Evolutionary conservation across 2,797 vertebrate genomes (phyloP).

Genomic region (Remorina albescens): DNA sequence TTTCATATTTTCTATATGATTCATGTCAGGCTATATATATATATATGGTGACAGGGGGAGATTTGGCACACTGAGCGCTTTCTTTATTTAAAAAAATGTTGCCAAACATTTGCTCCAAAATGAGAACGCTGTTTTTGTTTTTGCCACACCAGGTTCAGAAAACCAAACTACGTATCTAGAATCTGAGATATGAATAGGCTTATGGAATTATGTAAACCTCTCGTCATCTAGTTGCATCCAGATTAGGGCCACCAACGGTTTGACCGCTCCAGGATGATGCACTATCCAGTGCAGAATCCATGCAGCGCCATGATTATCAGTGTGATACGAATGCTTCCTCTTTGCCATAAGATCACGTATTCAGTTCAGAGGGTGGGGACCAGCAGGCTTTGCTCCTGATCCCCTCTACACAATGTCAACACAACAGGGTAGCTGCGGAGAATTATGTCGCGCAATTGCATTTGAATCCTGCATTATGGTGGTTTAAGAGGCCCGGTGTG

Average conservation of each 20-base stretch:
- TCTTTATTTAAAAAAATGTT: too few species aligned
- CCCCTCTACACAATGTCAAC: constrained; percentile 62
- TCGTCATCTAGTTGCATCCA: constrained; percentile 65
- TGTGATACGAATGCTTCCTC: constrained; percentile 47
- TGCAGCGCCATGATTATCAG: constrained; percentile 57
- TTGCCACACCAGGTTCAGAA: constrained; percentile 18
- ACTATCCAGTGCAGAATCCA: constrained; percentile 46
- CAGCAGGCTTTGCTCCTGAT: constrained; percentile 67
- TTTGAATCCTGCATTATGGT: constrained; percentile 42
- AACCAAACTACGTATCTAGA: too few species aligned
- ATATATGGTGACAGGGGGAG: too few species aligned
- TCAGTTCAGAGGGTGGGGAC: constrained; percentile 54
- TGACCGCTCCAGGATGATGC: constrained; percentile 62
- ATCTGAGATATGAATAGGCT: constrained; percentile 64
- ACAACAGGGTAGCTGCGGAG: constrained; percentile 51
- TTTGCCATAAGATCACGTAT: constrained; percentile 56
- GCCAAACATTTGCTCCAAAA: too few species aligned
- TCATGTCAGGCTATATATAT: too few species aligned
- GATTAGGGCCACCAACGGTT: constrained; percentile 71
- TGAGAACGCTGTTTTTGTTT: neutral
- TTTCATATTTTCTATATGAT: too few species aligned
- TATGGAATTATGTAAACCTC: constrained; percentile 79
- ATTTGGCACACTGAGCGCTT: neutral
- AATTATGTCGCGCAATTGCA: constrained; percentile 69
- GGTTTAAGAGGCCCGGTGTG: constrained; percentile 45